Conservation (phyloP, 2,113 vertebrate genomes). For the Tyrannus savana region DNA sequence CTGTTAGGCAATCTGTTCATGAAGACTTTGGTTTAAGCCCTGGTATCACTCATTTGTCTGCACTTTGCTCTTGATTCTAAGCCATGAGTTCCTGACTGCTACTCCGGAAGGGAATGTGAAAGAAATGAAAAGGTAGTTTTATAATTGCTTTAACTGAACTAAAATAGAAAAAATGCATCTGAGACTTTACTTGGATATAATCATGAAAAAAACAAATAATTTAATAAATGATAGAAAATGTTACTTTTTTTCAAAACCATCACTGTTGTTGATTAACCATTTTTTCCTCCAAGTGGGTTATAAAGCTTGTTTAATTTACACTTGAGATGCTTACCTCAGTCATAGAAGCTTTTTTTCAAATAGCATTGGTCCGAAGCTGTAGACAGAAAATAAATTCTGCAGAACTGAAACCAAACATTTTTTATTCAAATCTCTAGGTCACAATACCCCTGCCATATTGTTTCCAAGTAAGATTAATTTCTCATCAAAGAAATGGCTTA, state of each 20-base stretch:
- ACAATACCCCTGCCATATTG: not conserved
- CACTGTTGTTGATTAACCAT: not conserved
- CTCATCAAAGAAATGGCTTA: not conserved
- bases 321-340: not conserved
- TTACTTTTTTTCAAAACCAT: not conserved
- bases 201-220: not conserved
- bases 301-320: not conserved
- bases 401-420: not conserved
- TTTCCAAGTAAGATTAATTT: not conserved
- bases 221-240: not conserved
- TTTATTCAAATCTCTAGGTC: not conserved
- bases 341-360: not conserved
- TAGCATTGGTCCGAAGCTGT: not conserved
- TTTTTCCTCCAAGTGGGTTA: accelerated
- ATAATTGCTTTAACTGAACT: not conserved
- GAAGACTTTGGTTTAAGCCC: constrained; percentile 43
- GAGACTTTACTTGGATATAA: not conserved
- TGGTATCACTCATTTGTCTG: constrained; percentile 56
- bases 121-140: not conserved
- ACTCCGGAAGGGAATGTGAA: not conserved
- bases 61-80: constrained; percentile 52
- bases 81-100: constrained; percentile 20
- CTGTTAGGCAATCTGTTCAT: constrained; percentile 68
- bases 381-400: not conserved
- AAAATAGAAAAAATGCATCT: not conserved